Evolutionary conservation across 2,888 invertebrate genomes (phyloP), one percentile per base, ranked within the genome.

Genomic region (Neoitamus cyanurus): DNA sequence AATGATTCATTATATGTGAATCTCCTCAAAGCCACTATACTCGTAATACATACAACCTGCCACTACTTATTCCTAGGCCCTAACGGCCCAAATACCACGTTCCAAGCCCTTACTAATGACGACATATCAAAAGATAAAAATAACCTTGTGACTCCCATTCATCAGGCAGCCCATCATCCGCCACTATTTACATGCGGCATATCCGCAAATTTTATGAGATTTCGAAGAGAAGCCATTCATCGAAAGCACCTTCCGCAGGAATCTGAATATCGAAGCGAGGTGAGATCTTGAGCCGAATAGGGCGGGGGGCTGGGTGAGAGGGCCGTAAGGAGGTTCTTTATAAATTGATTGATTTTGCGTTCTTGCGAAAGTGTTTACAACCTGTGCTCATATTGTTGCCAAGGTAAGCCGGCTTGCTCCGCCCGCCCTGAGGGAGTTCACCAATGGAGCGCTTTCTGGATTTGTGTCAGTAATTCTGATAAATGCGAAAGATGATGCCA

Each of bases 391-490:
- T 36, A 37, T 36, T 37, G 58, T 9, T 20, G 9, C 1, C 13
- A 37, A 75, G 9, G 5, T 13, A 25, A 75, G 36, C 75, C 15
- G 5, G n/a, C 34, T 73, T 30, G 11, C n/a, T 42, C 15, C n/a
- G n/a, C 42, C 58, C 36, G 58, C 37, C 82, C 37, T 37, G 3
- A 5, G 82, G 82, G 69, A 58, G 31, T 31, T 82, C 34, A 58
- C 34, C 68, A 68, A 36, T 82, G 28, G 31, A 68, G 68, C 34
- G 68, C 6, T 82, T 82, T 68, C 68, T 36, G 58, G 82, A 82
- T 82, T 82, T 82, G 69, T 82, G 82, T 82, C 82, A 82, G 82
- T 82, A 82, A 82, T 48, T 82, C 82, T 82, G 82, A 82, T 82
- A 82, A 82, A 68, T 82, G 82, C 31, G 34, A 34, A 82, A 58